These are phyloP conservation scores for Pyrochroa serraticornis DNA, from an alignment of 2,888 invertebrate species.

Conservation along the genomic window DNA sequence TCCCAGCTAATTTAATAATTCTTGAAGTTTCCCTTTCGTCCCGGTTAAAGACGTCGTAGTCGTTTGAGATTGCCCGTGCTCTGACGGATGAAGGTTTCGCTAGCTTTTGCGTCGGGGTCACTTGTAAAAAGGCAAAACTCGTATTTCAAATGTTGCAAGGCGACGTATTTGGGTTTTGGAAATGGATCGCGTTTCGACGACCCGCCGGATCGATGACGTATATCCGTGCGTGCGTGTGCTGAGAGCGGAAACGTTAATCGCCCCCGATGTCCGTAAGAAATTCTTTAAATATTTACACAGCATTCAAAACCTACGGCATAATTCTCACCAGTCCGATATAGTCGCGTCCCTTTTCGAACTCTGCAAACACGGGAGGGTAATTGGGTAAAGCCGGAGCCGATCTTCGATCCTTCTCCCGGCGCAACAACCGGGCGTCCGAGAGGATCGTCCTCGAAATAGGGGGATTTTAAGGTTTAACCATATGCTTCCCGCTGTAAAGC, in stretches of 20 bases:
- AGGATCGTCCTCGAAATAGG: neutral
- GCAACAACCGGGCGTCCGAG: no score
- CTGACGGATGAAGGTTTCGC: neutral
- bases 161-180: neutral
- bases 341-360: conserved; percentile 12
- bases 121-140: neutral
- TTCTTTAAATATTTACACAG: conserved; percentile 47
- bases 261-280: conserved; percentile 35
- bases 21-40: no score
- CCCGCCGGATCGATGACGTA: neutral
- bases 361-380: conserved; percentile 30
- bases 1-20: no score
- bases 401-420: conserved; percentile 1
- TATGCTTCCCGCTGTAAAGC: conserved; percentile 35
- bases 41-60: neutral
- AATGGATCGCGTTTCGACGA: neutral
- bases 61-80: neutral
- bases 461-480: conserved; percentile 25
- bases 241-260: conserved; percentile 28
- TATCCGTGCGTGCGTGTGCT: no score
- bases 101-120: no score
- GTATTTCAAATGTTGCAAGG: neutral
- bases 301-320: conserved; percentile 42
- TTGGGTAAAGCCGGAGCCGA: conserved; percentile 26
- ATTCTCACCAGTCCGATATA: conserved; percentile 39